phyloP scores from a whole-genome alignment of 2,888 invertebrate species.

The Heliconius erato region DNA sequence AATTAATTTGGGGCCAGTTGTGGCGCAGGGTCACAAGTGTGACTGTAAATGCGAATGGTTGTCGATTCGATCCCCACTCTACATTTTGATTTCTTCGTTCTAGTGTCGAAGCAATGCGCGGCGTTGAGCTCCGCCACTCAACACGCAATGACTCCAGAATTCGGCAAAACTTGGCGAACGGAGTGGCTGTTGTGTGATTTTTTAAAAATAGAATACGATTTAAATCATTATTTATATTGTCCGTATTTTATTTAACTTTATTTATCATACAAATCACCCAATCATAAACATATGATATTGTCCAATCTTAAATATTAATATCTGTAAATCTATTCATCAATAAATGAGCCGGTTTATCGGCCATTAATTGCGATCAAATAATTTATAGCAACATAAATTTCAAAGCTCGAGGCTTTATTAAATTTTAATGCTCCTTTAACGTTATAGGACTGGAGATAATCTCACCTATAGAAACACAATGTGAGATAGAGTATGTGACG shows the following conservation, averaged over 20 bases:
- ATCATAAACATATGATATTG: neutral
- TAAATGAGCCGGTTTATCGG: constrained; percentile 61
- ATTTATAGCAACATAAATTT: constrained; percentile 74
- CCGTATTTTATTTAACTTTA: neutral
- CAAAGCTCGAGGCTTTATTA: constrained; percentile 70
- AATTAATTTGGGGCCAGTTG: no score
- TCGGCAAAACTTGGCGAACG: no score
- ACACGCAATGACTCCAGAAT: no score
- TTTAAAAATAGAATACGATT: no score
- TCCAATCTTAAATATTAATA: constrained; percentile 37
- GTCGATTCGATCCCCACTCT: no score
- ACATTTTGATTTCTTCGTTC: no score
- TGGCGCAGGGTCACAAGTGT: no score
- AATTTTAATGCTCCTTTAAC: constrained; percentile 63
- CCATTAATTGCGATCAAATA: constrained; percentile 70
- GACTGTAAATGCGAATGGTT: no score
- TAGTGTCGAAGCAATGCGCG: no score
- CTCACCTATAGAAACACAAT: constrained; percentile 41
- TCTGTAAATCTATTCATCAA: constrained; percentile 59
- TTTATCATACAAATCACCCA: neutral
- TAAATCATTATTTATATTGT: neutral
- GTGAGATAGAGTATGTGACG: constrained; percentile 54
- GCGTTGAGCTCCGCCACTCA: no score
- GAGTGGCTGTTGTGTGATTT: no score
- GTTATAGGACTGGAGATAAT: constrained; percentile 44